phyloP scores from a whole-genome alignment of 2,113 vertebrate genomes.

The Alouatta palliata region DNA sequence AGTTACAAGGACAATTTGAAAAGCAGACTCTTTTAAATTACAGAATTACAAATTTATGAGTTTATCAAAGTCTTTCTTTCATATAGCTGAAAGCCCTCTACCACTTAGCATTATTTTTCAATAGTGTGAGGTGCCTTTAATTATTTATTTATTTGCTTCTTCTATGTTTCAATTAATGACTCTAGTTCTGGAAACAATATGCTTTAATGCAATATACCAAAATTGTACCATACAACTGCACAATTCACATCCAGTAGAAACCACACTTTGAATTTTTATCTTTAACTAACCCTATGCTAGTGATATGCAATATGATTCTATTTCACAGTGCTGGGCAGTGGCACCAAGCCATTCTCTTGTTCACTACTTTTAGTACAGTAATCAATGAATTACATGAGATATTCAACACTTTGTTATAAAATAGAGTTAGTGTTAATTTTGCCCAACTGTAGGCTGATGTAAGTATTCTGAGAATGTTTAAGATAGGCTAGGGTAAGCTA shows the following conservation, averaged over 20 bases:
- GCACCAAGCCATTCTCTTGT: background rate
- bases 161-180: background rate
- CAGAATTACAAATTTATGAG: background rate
- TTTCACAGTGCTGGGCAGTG: background rate
- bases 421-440: background rate
- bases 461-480: background rate
- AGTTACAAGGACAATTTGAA: background rate
- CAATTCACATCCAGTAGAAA: background rate
- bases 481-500: background rate
- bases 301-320: background rate
- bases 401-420: background rate
- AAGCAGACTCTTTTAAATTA: background rate
- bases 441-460: background rate
- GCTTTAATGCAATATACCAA: background rate
- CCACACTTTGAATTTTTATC: background rate
- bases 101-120: background rate
- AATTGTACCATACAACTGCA: background rate
- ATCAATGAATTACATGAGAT: background rate
- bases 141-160: background rate
- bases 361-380: background rate
- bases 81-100: background rate
- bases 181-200: background rate
- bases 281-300: background rate
- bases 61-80: background rate
- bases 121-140: background rate